These are phyloP conservation scores for Vulpes vulpes DNA, from an alignment of 2,113 vertebrate genomes.

Conservation along the genomic window DNA sequence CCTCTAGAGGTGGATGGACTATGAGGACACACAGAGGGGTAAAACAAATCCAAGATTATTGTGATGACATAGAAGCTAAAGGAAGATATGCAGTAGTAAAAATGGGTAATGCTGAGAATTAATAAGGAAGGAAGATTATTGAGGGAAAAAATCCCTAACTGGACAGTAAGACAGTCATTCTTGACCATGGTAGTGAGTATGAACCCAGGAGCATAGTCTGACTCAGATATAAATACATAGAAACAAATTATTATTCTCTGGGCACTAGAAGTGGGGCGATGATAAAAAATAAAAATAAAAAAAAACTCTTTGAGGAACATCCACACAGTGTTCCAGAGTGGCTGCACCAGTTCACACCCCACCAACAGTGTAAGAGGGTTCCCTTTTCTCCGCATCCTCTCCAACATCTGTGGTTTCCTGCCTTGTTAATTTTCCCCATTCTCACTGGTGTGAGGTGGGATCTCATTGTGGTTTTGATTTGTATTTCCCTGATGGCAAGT, in stretches of 20 bases:
- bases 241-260: neutral
- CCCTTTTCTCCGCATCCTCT: too few species aligned
- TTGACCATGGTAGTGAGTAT: neutral
- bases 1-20: neutral
- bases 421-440: too few species aligned
- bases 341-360: too few species aligned
- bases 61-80: neutral
- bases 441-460: too few species aligned
- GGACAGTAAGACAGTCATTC: neutral
- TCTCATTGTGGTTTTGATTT: too few species aligned
- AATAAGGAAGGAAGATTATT: neutral
- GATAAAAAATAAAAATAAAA: too few species aligned
- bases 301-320: too few species aligned
- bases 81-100: neutral
- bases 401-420: too few species aligned
- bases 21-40: neutral
- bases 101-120: neutral
- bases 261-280: neutral
- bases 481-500: too few species aligned
- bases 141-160: neutral
- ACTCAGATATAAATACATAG: neutral
- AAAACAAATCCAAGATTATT: neutral
- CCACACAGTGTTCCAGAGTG: too few species aligned
- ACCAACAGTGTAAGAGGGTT: too few species aligned
- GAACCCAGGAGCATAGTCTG: neutral